Evolutionary conservation across 1,140 invertebrate species (phyloP).

Genomic region (Zaprionus davidi): DNA sequence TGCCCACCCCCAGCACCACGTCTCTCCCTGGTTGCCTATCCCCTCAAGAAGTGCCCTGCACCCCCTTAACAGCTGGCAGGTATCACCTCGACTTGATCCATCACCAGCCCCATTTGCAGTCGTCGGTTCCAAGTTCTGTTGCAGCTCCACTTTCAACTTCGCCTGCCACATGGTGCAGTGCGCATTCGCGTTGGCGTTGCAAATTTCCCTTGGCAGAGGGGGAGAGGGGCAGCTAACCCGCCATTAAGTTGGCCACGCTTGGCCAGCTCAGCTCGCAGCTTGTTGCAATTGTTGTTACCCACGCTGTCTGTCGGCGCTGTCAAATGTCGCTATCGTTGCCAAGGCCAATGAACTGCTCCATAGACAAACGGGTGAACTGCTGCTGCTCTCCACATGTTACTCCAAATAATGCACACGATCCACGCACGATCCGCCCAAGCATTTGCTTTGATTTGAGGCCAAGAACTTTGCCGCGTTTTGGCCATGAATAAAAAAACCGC

Average conservation of each 20-base stretch:
- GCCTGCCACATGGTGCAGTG: constrained; percentile 58
- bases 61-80: constrained; percentile 30
- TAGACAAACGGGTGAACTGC: constrained; percentile 15
- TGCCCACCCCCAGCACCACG: too few species aligned
- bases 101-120: constrained; percentile 6
- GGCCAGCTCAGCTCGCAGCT: constrained; percentile 48
- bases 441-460: constrained; percentile 39
- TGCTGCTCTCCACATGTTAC: constrained; percentile 57
- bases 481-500: constrained; percentile 69
- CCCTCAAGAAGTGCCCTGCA: constrained; percentile 21
- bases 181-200: constrained; percentile 44
- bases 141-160: constrained; percentile 71
- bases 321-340: constrained; percentile 42
- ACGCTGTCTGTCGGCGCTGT: constrained; percentile 57
- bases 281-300: constrained; percentile 52
- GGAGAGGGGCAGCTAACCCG: constrained; percentile 23
- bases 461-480: constrained; percentile 63
- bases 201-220: constrained; percentile 41
- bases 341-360: constrained; percentile 68
- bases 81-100: constrained; percentile 28
- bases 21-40: neutral
- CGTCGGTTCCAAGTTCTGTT: neutral
- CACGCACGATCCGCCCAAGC: constrained; percentile 7
- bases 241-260: constrained; percentile 67
- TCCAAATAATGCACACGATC: constrained; percentile 52